Conservation (phyloP, 2,797 vertebrate genomes). For the Synaphobranchus kaupii region DNA sequence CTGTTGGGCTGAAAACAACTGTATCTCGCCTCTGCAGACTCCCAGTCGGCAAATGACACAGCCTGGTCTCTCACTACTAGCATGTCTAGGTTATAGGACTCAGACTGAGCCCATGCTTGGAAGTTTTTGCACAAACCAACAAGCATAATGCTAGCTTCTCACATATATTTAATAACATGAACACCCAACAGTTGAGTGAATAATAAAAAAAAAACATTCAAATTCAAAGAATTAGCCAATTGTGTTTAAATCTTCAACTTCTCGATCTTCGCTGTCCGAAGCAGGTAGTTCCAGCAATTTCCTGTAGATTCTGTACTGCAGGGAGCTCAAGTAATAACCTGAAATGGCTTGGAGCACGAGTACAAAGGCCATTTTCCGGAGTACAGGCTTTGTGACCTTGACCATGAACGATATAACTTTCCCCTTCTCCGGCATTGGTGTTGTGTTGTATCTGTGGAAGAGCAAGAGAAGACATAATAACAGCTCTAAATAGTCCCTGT, state of each 20-base stretch:
- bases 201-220: background rate
- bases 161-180: background rate
- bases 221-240: background rate
- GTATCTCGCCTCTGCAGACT: background rate
- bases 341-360: conserved; percentile 79
- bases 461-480: conserved; percentile 33
- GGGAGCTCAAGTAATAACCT: conserved; percentile 77
- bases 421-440: conserved; percentile 80
- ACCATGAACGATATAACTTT: conserved; percentile 73
- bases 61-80: background rate
- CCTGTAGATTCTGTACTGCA: conserved; percentile 73
- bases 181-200: background rate
- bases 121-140: background rate
- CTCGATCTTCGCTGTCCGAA: conserved; percentile 48
- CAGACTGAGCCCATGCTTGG: background rate
- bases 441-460: conserved; percentile 70
- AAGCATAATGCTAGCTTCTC: background rate
- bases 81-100: background rate
- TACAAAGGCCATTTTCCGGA: conserved; percentile 77
- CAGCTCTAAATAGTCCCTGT: background rate
- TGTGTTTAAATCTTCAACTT: background rate
- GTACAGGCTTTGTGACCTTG: conserved; percentile 73
- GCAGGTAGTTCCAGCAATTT: conserved; percentile 75
- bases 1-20: background rate
- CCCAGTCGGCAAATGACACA: background rate